phyloP scores from a whole-genome alignment of 2,888 invertebrate genomes.

The Carpatolechia fugitivella region DNA sequence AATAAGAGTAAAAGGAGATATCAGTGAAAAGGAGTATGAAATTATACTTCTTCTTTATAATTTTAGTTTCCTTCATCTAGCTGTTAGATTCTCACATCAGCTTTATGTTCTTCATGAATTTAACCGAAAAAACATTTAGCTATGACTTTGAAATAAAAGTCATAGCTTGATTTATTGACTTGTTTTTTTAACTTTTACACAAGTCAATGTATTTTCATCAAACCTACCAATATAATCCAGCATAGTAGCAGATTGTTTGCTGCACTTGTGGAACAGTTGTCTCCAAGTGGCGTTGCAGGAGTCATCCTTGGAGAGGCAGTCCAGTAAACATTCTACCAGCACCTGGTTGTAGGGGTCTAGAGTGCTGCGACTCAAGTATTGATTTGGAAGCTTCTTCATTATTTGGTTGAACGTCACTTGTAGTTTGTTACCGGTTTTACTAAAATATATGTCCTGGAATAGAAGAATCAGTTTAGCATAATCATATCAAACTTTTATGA shows the following conservation, averaged over 20 bases:
- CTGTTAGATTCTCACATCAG: too few relatives aligned
- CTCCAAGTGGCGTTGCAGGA: constrained; percentile 84
- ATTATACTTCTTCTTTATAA: too few relatives aligned
- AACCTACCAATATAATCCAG: constrained; percentile 78
- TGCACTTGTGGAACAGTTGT: constrained; percentile 83
- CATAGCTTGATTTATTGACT: too few relatives aligned
- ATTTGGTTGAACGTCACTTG: constrained; percentile 81
- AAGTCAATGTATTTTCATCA: not conserved
- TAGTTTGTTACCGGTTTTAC: constrained; percentile 63
- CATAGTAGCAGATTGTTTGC: constrained; percentile 82
- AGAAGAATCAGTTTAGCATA: not conserved
- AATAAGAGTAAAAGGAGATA: too few relatives aligned
- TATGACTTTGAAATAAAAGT: too few relatives aligned
- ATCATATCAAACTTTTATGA: not conserved
- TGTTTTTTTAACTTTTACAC: too few relatives aligned
- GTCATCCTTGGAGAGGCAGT: constrained; percentile 81
- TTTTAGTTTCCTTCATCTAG: too few relatives aligned
- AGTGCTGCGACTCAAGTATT: constrained; percentile 68
- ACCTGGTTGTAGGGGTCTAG: constrained; percentile 72
- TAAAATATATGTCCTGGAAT: constrained; percentile 68
- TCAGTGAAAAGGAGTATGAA: too few relatives aligned
- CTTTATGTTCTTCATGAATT: too few relatives aligned
- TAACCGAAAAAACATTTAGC: too few relatives aligned
- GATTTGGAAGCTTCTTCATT: constrained; percentile 80
- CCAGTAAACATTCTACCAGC: constrained; percentile 79